phyloP scores from a whole-genome alignment of 2,113 vertebrate species.

The Saccopteryx bilineata region DNA sequence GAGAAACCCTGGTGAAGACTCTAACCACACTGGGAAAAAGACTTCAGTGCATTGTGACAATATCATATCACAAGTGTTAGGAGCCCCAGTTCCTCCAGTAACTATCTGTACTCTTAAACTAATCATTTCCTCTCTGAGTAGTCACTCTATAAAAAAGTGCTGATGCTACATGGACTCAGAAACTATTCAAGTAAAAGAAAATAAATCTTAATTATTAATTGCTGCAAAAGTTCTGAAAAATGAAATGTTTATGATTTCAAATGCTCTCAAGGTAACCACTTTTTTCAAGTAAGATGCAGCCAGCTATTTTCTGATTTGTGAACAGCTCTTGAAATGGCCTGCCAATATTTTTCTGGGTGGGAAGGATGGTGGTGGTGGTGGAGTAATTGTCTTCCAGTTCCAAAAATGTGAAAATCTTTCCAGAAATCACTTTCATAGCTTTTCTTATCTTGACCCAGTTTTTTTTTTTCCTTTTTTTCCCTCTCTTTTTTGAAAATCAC shows the following conservation, averaged over 20 bases:
- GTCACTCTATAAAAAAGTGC: neutral
- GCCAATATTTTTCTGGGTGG: neutral
- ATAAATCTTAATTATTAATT: neutral
- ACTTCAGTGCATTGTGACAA: neutral
- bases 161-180: neutral
- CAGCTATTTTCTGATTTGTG: neutral
- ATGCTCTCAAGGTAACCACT: neutral
- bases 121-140: neutral
- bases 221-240: neutral
- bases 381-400: neutral
- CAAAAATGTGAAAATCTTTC: constrained; percentile 36
- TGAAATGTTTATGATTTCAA: neutral
- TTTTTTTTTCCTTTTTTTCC: neutral
- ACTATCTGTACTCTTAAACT: neutral
- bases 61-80: neutral
- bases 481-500: neutral
- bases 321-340: neutral
- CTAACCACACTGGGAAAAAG: neutral
- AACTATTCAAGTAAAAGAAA: neutral
- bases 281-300: neutral
- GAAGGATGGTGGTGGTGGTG: neutral
- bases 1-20: neutral
- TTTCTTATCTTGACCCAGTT: constrained; percentile 9
- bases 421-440: neutral
- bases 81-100: neutral